Evolutionary conservation across 2,888 invertebrate species (phyloP).

Genomic region (Cosmia pyralina): DNA sequence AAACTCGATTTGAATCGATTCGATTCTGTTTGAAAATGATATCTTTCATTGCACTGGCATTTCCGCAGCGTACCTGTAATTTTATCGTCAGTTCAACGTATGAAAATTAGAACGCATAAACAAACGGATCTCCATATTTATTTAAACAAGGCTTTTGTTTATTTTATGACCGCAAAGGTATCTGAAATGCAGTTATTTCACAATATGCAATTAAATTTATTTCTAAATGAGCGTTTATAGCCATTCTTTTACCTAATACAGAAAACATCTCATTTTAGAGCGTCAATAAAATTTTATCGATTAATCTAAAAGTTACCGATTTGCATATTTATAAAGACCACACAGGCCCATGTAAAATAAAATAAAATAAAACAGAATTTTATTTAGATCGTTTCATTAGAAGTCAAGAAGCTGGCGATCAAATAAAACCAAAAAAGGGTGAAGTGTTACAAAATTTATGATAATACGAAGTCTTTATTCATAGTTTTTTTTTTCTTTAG

Average conservation of each 20-base stretch:
- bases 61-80: conserved; percentile 46
- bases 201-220: conserved; percentile 2
- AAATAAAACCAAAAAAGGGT: conserved; percentile 67
- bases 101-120: conserved; percentile 42
- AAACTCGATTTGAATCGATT: conserved; percentile 17
- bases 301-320: conserved; percentile 35
- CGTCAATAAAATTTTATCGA: conserved; percentile 29
- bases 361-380: conserved; percentile 61
- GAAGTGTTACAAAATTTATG: conserved; percentile 76
- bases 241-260: conserved; percentile 5
- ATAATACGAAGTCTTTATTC: conserved; percentile 79
- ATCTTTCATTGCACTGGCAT: conserved; percentile 35
- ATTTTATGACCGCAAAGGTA: conserved; percentile 16
- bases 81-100: conserved; percentile 19
- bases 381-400: conserved; percentile 66
- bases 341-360: conserved; percentile 61
- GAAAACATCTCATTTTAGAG: conserved; percentile 25
- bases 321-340: conserved; percentile 59
- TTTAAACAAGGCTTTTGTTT: conserved; percentile 32
- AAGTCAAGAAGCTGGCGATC: conserved; percentile 65
- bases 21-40: conserved; percentile 35
- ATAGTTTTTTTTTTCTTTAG: conserved; percentile 72
- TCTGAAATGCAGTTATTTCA: conserved; percentile 18
- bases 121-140: conserved; percentile 40
- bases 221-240: background rate